A percentile compares a stretch with the other conserved stretches of the same genome.
Conservation (phyloP, 2,113 vertebrate genomes). For the Heterochromis multidens region DNA sequence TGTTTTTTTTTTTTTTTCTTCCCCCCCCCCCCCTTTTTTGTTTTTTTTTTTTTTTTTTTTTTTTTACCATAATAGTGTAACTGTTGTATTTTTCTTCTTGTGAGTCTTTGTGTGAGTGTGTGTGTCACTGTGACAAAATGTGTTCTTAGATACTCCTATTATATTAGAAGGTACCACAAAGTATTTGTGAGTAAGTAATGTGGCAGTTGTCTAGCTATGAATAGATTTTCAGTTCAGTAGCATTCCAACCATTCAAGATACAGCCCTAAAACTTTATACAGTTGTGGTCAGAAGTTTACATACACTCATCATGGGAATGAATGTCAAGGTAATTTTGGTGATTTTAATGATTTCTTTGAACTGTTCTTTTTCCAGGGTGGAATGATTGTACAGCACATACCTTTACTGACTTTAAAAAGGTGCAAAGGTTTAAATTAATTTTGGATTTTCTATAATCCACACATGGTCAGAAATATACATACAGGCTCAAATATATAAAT, state of each 20-base stretch:
- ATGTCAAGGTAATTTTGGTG: background rate
- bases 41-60: background rate
- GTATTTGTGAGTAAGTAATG: background rate
- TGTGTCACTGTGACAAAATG: too few relatives aligned
- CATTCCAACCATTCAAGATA: background rate
- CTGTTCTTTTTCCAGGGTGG: background rate
- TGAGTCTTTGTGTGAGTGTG: background rate
- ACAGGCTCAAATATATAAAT: background rate
- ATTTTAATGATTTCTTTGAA: background rate
- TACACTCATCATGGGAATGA: background rate
- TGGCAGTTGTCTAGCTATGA: background rate
- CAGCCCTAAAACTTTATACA: background rate
- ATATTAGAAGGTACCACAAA: background rate
- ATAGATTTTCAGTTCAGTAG: background rate
- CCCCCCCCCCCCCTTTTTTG: background rate
- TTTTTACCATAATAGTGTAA: background rate
- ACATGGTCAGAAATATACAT: too few relatives aligned
- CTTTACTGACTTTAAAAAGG: background rate
- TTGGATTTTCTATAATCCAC: background rate
- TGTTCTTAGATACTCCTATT: too few relatives aligned
- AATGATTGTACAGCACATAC: background rate
- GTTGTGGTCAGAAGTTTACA: background rate
- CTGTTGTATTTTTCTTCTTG: background rate
- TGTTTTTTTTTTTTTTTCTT: too few relatives aligned
- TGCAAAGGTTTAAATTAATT: too few relatives aligned